Conservation (phyloP, 2,888 invertebrate genomes). For the Harpagoxenus sublaevis region DNA sequence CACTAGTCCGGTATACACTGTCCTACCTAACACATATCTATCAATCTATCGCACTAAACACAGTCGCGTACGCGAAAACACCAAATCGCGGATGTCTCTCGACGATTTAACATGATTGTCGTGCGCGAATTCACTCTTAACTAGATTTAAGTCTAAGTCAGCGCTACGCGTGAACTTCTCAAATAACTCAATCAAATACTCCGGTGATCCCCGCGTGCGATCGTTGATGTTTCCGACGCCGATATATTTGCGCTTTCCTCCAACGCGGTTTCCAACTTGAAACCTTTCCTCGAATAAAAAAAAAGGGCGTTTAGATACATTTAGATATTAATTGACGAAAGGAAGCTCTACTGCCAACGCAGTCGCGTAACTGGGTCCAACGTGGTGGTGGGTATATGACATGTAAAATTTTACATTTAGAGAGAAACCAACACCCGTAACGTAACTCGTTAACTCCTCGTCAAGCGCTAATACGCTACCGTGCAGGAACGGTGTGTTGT, state of each 20-base stretch:
- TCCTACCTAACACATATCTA: slow-evolving; percentile 79
- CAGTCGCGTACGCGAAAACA: slow-evolving; percentile 50
- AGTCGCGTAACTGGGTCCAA: slow-evolving; percentile 78
- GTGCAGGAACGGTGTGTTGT: slow-evolving; percentile 23
- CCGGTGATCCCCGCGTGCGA: slow-evolving; percentile 59
- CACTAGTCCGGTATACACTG: slow-evolving; percentile 85
- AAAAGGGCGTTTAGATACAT: slow-evolving; percentile 67
- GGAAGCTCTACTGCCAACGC: slow-evolving; percentile 55
- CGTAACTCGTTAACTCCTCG: slow-evolving; percentile 62
- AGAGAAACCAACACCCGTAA: slow-evolving; percentile 40
- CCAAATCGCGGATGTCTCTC: slow-evolving; percentile 49
- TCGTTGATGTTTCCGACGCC: not conserved
- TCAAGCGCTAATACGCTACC: slow-evolving; percentile 58
- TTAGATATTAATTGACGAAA: slow-evolving; percentile 66
- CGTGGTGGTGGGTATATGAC: slow-evolving; percentile 82
- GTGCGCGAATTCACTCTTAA: slow-evolving; percentile 70
- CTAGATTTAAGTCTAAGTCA: slow-evolving; percentile 78
- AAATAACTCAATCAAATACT: slow-evolving; percentile 79
- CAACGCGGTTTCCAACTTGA: not conserved
- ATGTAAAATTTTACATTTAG: slow-evolving; percentile 69
- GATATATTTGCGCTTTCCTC: not conserved
- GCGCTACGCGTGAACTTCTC: slow-evolving; percentile 68
- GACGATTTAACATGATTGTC: slow-evolving; percentile 68
- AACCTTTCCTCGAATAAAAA: not conserved
- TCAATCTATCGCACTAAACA: slow-evolving; percentile 67